phyloP scores from a whole-genome alignment of 2,797 vertebrate species.

The Fistularia tabacaria region DNA sequence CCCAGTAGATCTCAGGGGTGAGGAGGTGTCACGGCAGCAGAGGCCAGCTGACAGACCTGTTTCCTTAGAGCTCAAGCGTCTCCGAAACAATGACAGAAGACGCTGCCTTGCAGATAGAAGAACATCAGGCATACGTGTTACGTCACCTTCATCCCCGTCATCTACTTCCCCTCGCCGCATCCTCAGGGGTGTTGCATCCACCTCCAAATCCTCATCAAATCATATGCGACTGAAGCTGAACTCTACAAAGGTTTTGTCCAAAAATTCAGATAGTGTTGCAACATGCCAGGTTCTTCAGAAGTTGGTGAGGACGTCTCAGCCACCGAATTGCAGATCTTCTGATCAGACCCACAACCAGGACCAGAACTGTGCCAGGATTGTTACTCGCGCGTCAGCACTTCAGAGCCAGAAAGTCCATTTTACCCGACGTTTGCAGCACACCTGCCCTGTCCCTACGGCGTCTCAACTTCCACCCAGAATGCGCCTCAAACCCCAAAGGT shows the following conservation, averaged over 20 bases:
- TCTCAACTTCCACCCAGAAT: constrained; percentile 75
- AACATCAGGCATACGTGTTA: constrained; percentile 79
- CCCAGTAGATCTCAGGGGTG: constrained; percentile 79
- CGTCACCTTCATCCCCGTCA: constrained; percentile 52
- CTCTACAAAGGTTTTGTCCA: constrained; percentile 89
- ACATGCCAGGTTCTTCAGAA: constrained; percentile 90
- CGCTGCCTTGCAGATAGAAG: constrained; percentile 69
- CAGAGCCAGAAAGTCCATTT: constrained; percentile 93
- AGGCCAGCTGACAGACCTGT: constrained; percentile 66
- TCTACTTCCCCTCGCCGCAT: constrained; percentile 54
- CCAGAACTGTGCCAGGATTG: constrained; percentile 39
- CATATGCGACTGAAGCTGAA: constrained; percentile 79
- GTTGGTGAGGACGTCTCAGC: constrained; percentile 78
- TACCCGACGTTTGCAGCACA: constrained; percentile 90
- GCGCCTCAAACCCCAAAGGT: constrained; percentile 96
- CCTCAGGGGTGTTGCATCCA: constrained; percentile 56
- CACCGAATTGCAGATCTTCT: constrained; percentile 4
- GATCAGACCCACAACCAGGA: constrained; percentile 30
- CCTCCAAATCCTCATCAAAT: constrained; percentile 49
- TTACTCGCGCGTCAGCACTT: constrained; percentile 74
- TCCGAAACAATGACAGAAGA: constrained; percentile 84
- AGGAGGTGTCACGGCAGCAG: constrained; percentile 82
- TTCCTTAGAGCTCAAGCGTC: constrained; percentile 76
- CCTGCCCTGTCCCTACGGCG: constrained; percentile 63
- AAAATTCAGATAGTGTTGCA: constrained; percentile 85